These are phyloP conservation scores for Petaurus breviceps DNA, from an alignment of 2,113 vertebrate genomes.

Conservation along the genomic window DNA sequence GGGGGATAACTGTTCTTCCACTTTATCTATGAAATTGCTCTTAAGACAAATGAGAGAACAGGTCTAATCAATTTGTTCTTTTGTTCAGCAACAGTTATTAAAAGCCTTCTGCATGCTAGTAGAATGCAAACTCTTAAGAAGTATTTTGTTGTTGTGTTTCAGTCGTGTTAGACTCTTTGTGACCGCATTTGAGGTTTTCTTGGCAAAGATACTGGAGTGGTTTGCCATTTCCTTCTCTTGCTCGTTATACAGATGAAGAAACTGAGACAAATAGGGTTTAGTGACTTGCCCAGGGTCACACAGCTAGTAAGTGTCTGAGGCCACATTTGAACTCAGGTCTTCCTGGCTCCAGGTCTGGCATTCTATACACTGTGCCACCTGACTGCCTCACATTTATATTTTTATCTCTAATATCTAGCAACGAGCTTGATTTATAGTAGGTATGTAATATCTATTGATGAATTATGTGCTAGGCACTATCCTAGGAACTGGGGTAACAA, in stretches of 20 bases:
- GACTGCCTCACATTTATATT: not conserved
- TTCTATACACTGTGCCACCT: not conserved
- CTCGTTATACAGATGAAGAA: not conserved
- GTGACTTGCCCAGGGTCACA: not conserved
- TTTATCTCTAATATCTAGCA: not conserved
- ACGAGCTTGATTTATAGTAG: not conserved
- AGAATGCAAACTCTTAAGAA: not conserved
- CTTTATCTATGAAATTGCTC: not conserved
- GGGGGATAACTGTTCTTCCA: not conserved
- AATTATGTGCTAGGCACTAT: not conserved
- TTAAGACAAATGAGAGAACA: not conserved
- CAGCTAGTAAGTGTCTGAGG: not conserved
- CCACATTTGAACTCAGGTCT: not conserved
- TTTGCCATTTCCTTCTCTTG: not conserved
- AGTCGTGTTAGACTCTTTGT: not conserved
- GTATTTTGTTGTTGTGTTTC: not conserved
- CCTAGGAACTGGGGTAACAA: not conserved
- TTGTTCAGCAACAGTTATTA: not conserved
- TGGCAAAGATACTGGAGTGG: not conserved
- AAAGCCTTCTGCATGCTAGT: not conserved
- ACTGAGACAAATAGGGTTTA: not conserved
- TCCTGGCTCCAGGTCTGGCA: not conserved
- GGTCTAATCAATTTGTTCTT: not conserved
- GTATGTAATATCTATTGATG: not conserved
- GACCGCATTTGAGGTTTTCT: not conserved